Evolutionary conservation across 2,797 vertebrate genomes (phyloP).

Genomic region (Vespertilio murinus): DNA sequence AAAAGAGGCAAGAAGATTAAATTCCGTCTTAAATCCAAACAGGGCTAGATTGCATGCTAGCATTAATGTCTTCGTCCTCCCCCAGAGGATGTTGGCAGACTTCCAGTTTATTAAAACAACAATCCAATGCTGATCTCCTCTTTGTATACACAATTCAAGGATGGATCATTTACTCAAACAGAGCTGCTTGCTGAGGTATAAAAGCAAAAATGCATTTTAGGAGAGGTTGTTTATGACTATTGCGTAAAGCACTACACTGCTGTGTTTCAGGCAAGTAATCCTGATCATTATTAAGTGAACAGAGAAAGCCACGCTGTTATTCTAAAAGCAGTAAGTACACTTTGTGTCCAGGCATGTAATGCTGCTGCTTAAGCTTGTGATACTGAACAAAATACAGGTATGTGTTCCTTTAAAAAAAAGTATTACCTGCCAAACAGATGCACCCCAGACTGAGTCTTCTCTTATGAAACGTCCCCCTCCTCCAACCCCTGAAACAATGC

Average conservation of each 20-base stretch:
- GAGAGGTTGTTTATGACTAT: conserved; percentile 72
- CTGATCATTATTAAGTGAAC: conserved; percentile 62
- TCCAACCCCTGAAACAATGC: background rate
- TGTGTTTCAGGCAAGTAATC: conserved; percentile 58
- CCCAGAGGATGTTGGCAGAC: conserved; percentile 80
- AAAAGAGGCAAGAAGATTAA: conserved; percentile 66
- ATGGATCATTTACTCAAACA: conserved; percentile 82
- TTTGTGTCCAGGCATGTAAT: conserved; percentile 20
- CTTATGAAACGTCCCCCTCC: background rate
- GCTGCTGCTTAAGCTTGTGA: conserved; percentile 12
- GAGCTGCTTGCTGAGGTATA: conserved; percentile 78
- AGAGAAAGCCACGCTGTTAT: conserved; percentile 30
- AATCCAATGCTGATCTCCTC: conserved; percentile 78
- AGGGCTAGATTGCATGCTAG: conserved; percentile 66
- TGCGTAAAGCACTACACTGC: background rate
- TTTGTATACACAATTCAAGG: conserved; percentile 79
- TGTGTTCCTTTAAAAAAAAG: background rate
- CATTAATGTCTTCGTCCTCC: conserved; percentile 77
- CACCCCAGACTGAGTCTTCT: background rate
- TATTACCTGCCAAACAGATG: background rate
- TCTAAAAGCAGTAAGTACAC: conserved; percentile 36
- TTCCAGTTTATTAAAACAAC: conserved; percentile 86
- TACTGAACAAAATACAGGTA: background rate
- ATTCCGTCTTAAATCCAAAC: conserved; percentile 69
- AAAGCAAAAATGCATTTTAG: conserved; percentile 79